Evolutionary conservation across 2,888 invertebrate genomes (phyloP), one percentile per base, ranked within the genome.

Genomic region (Polydrusus pterygomalis): DNA sequence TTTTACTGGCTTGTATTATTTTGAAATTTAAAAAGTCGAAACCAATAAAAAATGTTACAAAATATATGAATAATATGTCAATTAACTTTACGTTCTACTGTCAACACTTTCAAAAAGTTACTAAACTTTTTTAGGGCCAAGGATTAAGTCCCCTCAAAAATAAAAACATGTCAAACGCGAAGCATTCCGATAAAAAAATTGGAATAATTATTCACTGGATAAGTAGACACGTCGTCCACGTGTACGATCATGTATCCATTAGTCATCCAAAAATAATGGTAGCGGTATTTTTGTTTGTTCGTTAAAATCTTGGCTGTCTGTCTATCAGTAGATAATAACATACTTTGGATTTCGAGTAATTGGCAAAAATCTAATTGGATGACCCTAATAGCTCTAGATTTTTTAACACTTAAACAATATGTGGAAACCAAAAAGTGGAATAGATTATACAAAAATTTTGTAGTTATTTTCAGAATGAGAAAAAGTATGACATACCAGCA

Each of bases 51-150:
- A n/a, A n/a, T n/a, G n/a, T n/a, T n/a, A n/a, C n/a, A n/a, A n/a
- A n/a, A n/a, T n/a, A n/a, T n/a, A n/a, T n/a, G n/a, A n/a, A n/a
- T n/a, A n/a, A n/a, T n/a, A n/a, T 25, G 1, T 25, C 25, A 3
- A 25, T 25, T 25, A 25, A 25, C 25, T 25, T 25, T 25, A 11
- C 5, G 2, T 54, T 13, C 10, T 25, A 13, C 25, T 25, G 25
- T 54, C 13, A 25, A 25, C 54, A 54, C 13, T 47, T 5, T 47
- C 8, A 13, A 54, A n/a, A 54, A 54, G 25, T 54, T 54, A 25
- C 54, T 25, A 54, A 54, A 54, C 54, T 54, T 54, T 54, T 54
- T 54, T 54, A 18, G 8, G 20, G 25, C 13, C 54, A 54, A 25
- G 54, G 25, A 47, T 47, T n/a, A 11, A 6, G 25, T 25, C 18